Conservation (phyloP, 2,888 invertebrate species). For the Nemoura dubitans region DNA sequence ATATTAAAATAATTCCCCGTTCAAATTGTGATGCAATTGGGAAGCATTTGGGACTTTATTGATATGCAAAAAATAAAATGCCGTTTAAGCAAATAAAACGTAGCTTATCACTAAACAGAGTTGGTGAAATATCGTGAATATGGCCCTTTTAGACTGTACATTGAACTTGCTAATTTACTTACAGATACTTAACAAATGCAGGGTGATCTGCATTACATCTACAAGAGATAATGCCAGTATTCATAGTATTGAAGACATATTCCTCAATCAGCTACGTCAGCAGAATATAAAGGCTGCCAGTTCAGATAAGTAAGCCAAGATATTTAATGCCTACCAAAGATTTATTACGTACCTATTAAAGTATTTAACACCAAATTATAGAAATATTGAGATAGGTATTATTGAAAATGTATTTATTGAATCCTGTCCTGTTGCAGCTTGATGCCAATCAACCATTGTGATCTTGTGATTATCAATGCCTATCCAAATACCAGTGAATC, state of each 20-base stretch:
- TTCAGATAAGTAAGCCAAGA: constrained; percentile 69
- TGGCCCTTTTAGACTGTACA: too few relatives aligned
- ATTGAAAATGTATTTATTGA: too few relatives aligned
- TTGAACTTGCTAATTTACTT: constrained; percentile 40
- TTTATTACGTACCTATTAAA: not conserved
- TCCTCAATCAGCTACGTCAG: constrained; percentile 80
- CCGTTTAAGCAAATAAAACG: too few relatives aligned
- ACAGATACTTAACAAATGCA: constrained; percentile 69
- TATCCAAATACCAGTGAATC: constrained; percentile 74
- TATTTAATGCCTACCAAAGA: not conserved
- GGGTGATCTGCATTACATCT: constrained; percentile 91
- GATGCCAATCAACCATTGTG: constrained; percentile 85
- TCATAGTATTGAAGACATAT: constrained; percentile 86
- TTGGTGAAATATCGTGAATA: too few relatives aligned
- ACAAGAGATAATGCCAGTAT: constrained; percentile 88
- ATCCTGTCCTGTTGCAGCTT: constrained; percentile 59
- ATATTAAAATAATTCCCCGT: too few relatives aligned
- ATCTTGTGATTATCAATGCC: constrained; percentile 89
- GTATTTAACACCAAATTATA: too few relatives aligned
- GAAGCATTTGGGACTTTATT: too few relatives aligned
- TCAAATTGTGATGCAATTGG: too few relatives aligned
- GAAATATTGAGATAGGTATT: too few relatives aligned
- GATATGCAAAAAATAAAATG: too few relatives aligned
- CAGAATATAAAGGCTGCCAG: constrained; percentile 77
- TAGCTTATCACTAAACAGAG: too few relatives aligned